Evolutionary conservation across 2,888 invertebrate genomes (phyloP), one percentile per base, ranked within the genome.

Genomic region (Aporophyla nigra): DNA sequence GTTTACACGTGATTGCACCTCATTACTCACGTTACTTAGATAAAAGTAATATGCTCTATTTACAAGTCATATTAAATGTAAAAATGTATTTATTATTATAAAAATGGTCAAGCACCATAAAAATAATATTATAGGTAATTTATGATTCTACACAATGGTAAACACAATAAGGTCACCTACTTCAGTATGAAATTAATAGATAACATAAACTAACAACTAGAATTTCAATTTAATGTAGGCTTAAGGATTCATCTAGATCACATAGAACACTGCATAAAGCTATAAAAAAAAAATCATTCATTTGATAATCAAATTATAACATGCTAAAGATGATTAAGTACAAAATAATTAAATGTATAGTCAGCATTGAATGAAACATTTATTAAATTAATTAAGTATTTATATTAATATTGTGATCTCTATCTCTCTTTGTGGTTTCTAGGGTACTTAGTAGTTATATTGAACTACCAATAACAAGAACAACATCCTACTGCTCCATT

Each of bases 71-170:
- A n/a, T 24, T 54, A 70, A 24, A 53, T 59, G 6, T 58, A 43
- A 53, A 53, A 51, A 59, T 3, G 3, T 53, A 53, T 33, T 16
- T 54, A 21, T 10, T 27, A 16, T 40, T 16, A 19, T 27, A 56
- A 49, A n/a, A 71, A 71, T 54, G 40, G 21, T 51, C 5, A 43
- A n/a, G 21, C 56, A 46, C 14, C n/a, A 63, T 80, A 51, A 43
- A 80, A 77, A 71, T 71, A 19, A 51, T 71, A 43, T 53, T n/a
- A 59, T 46, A 54, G 12, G 16, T 27, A 69, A 56, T 49, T 54
- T 51, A 79, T 43, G 71, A 46, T 70, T 53, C 24, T 49, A 43
- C 33, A 71, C 61, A 76, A 54, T 71, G 46, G 59, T 40, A 19
- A 54, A 49, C 59, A 27, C 6, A 54, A 3, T 76, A 65, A 14